A percentile compares a stretch with the other conserved stretches of the same genome.
phyloP scores from a whole-genome alignment of 2,113 vertebrate genomes.

The Murina feae region DNA sequence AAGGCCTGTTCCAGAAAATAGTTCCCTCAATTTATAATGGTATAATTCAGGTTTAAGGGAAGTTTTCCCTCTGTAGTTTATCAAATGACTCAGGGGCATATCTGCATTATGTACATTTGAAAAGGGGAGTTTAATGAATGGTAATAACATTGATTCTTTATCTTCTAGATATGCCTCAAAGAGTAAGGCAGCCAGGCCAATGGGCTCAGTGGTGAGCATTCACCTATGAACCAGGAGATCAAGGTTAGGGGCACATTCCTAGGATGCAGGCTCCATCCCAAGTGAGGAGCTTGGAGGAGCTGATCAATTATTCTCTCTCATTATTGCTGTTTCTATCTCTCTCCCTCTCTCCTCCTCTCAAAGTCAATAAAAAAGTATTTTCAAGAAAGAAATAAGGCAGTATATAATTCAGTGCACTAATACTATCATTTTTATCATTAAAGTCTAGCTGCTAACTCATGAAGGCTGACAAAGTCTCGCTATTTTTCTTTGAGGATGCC shows the following conservation, averaged over 20 bases:
- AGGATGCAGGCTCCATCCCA: too few relatives aligned
- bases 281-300: too few relatives aligned
- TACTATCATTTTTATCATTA: not conserved
- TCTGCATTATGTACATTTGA: not conserved
- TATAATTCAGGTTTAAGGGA: not conserved
- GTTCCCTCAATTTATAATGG: constrained; percentile 24
- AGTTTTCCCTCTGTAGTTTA: not conserved
- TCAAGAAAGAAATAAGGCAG: constrained; percentile 5
- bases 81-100: not conserved
- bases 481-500: accelerated
- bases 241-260: too few relatives aligned
- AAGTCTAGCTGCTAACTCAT: not conserved
- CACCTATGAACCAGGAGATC: too few relatives aligned
- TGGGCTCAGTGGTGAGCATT: too few relatives aligned
- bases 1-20: not conserved
- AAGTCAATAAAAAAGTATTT: too few relatives aligned
- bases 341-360: too few relatives aligned
- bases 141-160: constrained; percentile 16
- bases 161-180: constrained; percentile 9
- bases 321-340: too few relatives aligned
- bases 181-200: too few relatives aligned
- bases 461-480: not conserved
- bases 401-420: not conserved
- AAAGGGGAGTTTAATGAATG: constrained; percentile 31
- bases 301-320: too few relatives aligned